Base-by-base conservation (phyloP, 2,888 invertebrate species). In the Leptopilina myrica region DNA sequence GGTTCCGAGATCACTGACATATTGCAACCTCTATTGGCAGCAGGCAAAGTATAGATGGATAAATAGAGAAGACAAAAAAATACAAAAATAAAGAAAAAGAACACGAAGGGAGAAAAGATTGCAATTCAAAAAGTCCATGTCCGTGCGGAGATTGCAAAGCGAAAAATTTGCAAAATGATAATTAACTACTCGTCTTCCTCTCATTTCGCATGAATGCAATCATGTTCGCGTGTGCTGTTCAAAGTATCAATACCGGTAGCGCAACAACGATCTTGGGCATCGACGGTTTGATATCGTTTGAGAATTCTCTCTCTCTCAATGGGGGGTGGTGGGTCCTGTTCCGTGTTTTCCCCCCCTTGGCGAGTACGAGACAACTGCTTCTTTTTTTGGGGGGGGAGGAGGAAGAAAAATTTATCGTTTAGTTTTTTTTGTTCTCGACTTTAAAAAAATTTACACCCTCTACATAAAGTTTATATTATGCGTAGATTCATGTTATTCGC, bases 321-420 rank as follows among this genome's bases (percentile, higher is more conserved):
- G 82, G 81, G 82, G 80, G 81, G 81, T 81, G 81, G 81, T 81
- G 81, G 81, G 78, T 76, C 82, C 73, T 80, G 81, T 81, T 81
- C 79, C 26, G 56, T 66, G 79, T 77, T 76, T 20, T 73, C 78
- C 80, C 64, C 69, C 67, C 76, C 15, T 78, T 26, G 53, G 11
- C n/a, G 56, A 43, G 66, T 59, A 67, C 7, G 12, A 69, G 53
- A 53, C 53, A 56, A 20, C 33, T 12, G 14, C 33, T 12, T 26
- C 53, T 49, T 9, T 33, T 8, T 69, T 20, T 62, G 15, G 8
- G 59, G 59, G 33, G 33, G 33, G 33, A 0, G 33, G n/a, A n/a
- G 5, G 33, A 5, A 2, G 33, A 33, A 33, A 33, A 33, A 33
- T 33, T 33, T 33, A 33, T 33, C 2, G 33, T 5, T 2, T 33